Evolutionary conservation across 2,888 invertebrate genomes (phyloP).

Genomic region (Troides helena): DNA sequence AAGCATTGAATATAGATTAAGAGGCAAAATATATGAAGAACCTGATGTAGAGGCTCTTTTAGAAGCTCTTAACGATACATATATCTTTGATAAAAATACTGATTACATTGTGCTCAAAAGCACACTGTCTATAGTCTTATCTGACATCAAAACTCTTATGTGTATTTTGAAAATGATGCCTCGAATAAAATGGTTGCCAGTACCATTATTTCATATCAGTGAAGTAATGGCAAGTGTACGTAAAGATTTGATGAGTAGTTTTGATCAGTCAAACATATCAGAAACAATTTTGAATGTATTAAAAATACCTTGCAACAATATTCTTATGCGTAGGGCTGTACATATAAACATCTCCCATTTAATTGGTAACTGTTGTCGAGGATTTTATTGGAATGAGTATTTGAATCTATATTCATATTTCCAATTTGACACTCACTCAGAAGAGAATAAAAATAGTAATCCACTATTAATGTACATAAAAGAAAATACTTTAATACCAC

Average conservation of each 20-base stretch:
- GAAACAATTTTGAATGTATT: conserved; percentile 43
- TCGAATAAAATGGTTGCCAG: conserved; percentile 62
- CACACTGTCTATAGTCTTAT: conserved; percentile 42
- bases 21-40: conserved; percentile 42
- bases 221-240: conserved; percentile 45
- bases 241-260: conserved; percentile 17
- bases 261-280: conserved; percentile 31
- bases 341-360: conserved; percentile 53
- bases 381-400: conserved; percentile 50
- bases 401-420: conserved; percentile 45
- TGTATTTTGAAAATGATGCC: conserved; percentile 53
- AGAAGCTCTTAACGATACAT: conserved; percentile 63
- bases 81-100: conserved; percentile 52
- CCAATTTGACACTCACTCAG: conserved; percentile 37
- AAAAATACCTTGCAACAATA: conserved; percentile 61
- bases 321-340: conserved; percentile 58
- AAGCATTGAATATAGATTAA: conserved; percentile 59
- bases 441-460: conserved; percentile 36
- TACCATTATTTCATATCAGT: conserved; percentile 60
- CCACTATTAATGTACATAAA: conserved; percentile 40
- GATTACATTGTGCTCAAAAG: conserved; percentile 44
- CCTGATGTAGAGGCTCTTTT: conserved; percentile 53
- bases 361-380: conserved; percentile 48
- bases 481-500: conserved; percentile 35
- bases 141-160: conserved; percentile 41